Base-by-base conservation (phyloP, 1,140 invertebrate species). In the Lepidurus apus region DNA sequence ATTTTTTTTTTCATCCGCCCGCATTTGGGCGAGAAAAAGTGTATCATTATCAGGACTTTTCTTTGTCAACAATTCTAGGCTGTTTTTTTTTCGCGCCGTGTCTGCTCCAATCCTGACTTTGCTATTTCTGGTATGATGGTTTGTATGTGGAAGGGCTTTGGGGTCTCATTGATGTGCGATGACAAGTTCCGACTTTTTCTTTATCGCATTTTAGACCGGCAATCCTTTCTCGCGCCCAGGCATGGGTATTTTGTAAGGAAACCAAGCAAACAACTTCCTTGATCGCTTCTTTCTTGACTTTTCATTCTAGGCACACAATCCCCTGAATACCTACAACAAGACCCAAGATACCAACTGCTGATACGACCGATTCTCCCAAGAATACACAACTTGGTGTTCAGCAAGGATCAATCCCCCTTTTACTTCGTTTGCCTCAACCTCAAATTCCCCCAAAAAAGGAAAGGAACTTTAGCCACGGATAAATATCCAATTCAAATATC, bases 211-310 rank as follows among this genome's bases (percentile, higher is more conserved):
- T 34, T 65, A 65, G 21, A 65, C n/a, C 13, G 53, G 21, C 9
- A 65, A 65, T 65, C 53, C 53, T 17, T 65, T 65, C 53, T 9
- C 53, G 53, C 53, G 53, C 53, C 34, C 0, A 21, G 53, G 53
- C 53, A 21, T 65, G 21, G 53, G 53, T 9, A 65, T 65, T 65
- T 65, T 65, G n/a, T 65, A 65, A 65, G 13, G 45, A 65, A 65
- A 65, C 53, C 53, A 65, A 65, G 53, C 53, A 65, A 65, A 65
- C 53, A 65, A 65, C 53, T 65, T 65, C n/a, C n/a, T 17, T 65
- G 53, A 65, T 65, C 53, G 53, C 53, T 65, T 65, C 53, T 65
- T 65, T 65, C 53, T 65, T 65, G 53, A 65, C 53, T 65, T 65
- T 21, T 65, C 53, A 65, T 65, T 65, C 53, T n/a, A 65, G 53